A percentile compares a stretch with the other conserved stretches of the same genome.
phyloP scores from a whole-genome alignment of 2,888 invertebrate genomes.

The Drosophila multiciliata region DNA sequence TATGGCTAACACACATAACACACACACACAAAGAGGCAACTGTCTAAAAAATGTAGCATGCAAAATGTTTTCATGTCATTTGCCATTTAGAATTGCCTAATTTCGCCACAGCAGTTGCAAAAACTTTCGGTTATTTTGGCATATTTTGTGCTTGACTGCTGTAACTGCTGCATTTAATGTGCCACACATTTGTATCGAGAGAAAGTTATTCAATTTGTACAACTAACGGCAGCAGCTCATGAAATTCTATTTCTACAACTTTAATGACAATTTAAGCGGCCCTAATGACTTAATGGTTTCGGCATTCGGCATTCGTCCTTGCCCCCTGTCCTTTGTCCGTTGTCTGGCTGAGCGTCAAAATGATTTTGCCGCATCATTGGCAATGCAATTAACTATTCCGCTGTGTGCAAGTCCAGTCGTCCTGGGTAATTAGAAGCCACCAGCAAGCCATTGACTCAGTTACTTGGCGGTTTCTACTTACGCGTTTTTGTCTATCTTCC shows the following conservation, averaged over 20 bases:
- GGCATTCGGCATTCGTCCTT: conserved; percentile 25
- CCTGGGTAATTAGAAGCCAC: conserved; percentile 60
- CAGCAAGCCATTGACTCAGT: conserved; percentile 16
- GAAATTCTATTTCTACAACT: conserved; percentile 46
- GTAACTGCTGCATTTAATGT: conserved; percentile 31
- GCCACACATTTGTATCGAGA: conserved; percentile 21
- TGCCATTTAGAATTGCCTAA: conserved; percentile 71
- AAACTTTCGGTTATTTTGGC: conserved; percentile 18
- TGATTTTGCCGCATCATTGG: conserved; percentile 76
- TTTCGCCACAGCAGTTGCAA: conserved; percentile 33
- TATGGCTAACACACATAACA: conserved; percentile 1
- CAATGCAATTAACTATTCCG: conserved; percentile 70
- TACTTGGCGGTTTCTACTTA: conserved; percentile 30
- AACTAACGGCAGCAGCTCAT: conserved; percentile 28
- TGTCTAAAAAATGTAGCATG: conserved; percentile 42
- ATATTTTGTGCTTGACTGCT: conserved; percentile 13
- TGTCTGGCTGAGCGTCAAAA: conserved; percentile 52
- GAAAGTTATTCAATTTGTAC: conserved; percentile 30
- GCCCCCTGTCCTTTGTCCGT: conserved; percentile 6
- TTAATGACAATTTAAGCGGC: conserved; percentile 69
- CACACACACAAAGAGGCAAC: background rate
- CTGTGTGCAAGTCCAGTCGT: conserved; percentile 25
- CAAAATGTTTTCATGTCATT: conserved; percentile 61
- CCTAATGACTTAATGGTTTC: conserved; percentile 72
- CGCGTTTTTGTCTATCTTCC: conserved; percentile 7